Evolutionary conservation across 64 coral and sea anemone genomes (phyloP), one percentile per base, ranked within the genome.

Genomic region (Acropora yongei): DNA sequence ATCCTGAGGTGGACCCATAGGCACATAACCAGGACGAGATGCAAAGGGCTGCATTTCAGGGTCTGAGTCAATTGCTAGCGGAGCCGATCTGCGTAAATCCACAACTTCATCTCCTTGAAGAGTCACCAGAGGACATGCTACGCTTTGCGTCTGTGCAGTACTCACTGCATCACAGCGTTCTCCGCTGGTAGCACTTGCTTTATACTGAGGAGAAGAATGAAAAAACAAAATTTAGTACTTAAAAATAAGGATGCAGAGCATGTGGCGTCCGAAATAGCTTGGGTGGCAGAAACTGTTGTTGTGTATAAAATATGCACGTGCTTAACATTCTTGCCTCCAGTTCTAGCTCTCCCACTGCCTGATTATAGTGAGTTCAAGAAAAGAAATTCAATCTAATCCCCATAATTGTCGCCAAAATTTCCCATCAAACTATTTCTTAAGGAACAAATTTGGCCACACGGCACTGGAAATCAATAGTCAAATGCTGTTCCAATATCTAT

Each of bases 41-140:
- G 95, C 91, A 57, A 93, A 83, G 7, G 91, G 87, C 10, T 90
- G 63, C 51, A 88, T 86, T 20, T 96, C 91, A 16, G 91, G 76
- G 44, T 71, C 46, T 8, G 86, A 89, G 4, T 85, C 18, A 4
- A 80, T 63, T 47, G 20, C n/a, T 69, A 41, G 50, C 12, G 16
- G 57, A 74, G 17, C 80, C 57, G 60, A 47, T 48, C 80, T 74
- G 80, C 80, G 57, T 78, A 86, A 72, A 9, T 41, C 74, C 76
- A 89, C 88, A 67, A 85, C 78, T 4, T 58, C 47, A 44, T 65
- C 90, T 43, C 71, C 75, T 68, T 82, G 39, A 13, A 80, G 72
- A 45, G 77, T 79, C 14, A 13, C 8, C 65, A 85, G 44, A 1
- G 65, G 82, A 30, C 82, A 85, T 44, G 44, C 5, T 14, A 44